These are phyloP conservation scores for Erpetoichthys calabaricus DNA, from an alignment of 2,797 vertebrate genomes.

Conservation along the genomic window DNA sequence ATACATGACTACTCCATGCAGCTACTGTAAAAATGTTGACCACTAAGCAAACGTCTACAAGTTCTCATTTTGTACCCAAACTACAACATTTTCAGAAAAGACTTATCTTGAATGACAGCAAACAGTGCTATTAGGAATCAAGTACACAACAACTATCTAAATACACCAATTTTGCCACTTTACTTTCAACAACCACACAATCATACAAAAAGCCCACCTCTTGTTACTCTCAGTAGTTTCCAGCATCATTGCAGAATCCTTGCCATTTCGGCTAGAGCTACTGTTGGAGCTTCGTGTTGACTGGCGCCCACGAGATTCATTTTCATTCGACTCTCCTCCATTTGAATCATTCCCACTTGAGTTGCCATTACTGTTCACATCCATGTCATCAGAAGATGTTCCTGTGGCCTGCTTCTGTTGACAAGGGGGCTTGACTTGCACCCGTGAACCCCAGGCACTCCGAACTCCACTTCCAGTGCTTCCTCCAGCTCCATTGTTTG, in stretches of 20 bases:
- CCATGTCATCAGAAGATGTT: conserved; percentile 57
- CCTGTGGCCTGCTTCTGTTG: not conserved
- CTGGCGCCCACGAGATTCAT: conserved; percentile 38
- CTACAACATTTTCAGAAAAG: no score
- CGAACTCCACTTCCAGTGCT: conserved; percentile 29
- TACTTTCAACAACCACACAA: not conserved
- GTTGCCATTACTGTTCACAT: conserved; percentile 44
- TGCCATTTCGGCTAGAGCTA: conserved; percentile 64
- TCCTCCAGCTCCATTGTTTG: conserved; percentile 20
- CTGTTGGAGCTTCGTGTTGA: conserved; percentile 64
- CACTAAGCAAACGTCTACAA: no score
- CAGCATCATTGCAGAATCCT: conserved; percentile 73
- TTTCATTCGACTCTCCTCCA: conserved; percentile 55
- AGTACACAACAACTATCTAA: no score
- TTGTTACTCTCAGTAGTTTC: conserved; percentile 74
- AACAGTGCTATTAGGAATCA: no score
- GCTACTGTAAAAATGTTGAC: no score
- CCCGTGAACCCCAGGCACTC: conserved; percentile 25
- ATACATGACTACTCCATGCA: no score
- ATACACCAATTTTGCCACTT: not conserved
- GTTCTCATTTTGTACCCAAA: not conserved
- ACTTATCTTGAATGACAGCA: not conserved
- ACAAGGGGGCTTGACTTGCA: conserved; percentile 26
- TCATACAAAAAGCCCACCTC: conserved; percentile 43
- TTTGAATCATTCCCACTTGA: conserved; percentile 77